Evolutionary conservation across 2,797 vertebrate genomes (phyloP).

Genomic region (Amniataba percoides): DNA sequence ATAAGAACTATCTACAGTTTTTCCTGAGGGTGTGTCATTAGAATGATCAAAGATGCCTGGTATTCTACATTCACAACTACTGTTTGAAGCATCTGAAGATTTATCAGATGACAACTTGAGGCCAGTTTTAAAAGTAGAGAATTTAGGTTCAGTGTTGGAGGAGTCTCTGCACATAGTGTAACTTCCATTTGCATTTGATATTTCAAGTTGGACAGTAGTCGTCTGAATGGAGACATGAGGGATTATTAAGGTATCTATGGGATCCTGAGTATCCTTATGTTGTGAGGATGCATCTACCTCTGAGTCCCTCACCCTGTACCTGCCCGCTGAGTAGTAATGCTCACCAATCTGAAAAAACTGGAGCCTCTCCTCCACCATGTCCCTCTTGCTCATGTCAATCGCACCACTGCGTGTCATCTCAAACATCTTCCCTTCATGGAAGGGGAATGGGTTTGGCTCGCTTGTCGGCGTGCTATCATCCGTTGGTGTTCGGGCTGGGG

Average conservation of each 20-base stretch:
- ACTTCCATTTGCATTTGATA: slow-evolving; percentile 85
- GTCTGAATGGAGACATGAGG: slow-evolving; percentile 90
- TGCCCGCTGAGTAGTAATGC: slow-evolving; percentile 96
- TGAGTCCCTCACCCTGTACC: slow-evolving; percentile 93
- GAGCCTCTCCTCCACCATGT: slow-evolving; percentile 99
- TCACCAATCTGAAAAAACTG: slow-evolving; percentile 99
- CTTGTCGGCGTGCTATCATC: slow-evolving; percentile 99
- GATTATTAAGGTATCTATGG: slow-evolving; percentile 86
- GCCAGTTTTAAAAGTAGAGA: slow-evolving; percentile 97
- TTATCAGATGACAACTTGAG: slow-evolving; percentile 77
- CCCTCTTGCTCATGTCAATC: slow-evolving; percentile 99
- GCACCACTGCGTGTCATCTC: slow-evolving; percentile 99
- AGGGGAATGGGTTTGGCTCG: slow-evolving; percentile 99
- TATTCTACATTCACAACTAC: slow-evolving; percentile 49
- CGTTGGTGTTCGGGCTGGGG: slow-evolving; percentile 98
- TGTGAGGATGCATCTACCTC: slow-evolving; percentile 85
- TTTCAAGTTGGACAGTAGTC: slow-evolving; percentile 92
- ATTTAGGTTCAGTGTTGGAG: slow-evolving; percentile 92
- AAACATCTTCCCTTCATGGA: slow-evolving; percentile 99
- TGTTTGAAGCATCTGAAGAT: slow-evolving; percentile 52
- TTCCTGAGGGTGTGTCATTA: slow-evolving; percentile 65
- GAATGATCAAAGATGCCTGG: slow-evolving; percentile 71
- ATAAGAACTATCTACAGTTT: slow-evolving; percentile 58
- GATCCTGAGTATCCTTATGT: slow-evolving; percentile 88
- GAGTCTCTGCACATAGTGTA: slow-evolving; percentile 89